Base-by-base conservation (phyloP, 2,797 vertebrate species). In the Melanotaenia nigrans region DNA sequence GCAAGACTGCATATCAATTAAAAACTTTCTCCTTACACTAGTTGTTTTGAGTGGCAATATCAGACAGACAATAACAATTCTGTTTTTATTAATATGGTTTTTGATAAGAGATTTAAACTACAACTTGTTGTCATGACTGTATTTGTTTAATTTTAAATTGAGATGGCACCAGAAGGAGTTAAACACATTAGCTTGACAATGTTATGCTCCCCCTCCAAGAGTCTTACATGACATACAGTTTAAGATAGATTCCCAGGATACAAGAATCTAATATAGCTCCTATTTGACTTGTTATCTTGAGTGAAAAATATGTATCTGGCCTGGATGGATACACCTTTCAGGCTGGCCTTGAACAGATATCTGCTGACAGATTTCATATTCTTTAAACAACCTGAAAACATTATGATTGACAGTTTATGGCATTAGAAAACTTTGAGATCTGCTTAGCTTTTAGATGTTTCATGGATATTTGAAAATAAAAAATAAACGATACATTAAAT, bases 201-300 rank as follows among this genome's bases (percentile, higher is more conserved):
- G 61, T 79, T 68, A 1, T 1, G 0, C 74, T 82, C 63, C 71
- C 61, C 63, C 56, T 69, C 28, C 8, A 14, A 68, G 55, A 76
- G 55, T 54, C 60, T 36, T 30, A 51, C 14, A 55, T 76, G 55
- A 69, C 66, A 45, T 64, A 54, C 38, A 61, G 38, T 25, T 77
- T 62, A 32, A 73, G 68, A 76, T 79, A 74, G 80, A 60, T 72
- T 75, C 75, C 66, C 35, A 55, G 42, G 12, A 33, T 24, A 13
- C 25, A 28, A 64, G 33, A 56, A 77, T 67, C 56, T 32, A 32
- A 77, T 75, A 32, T 20, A 24, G 22, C 49, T 55, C 40, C 51
- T 61, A 35, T 63, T 55, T 8, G 38, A 32, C 40, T 38, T n/a
- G 54, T 78, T 72, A 79, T 83, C 73, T 47, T 54, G 8, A 68